Evolutionary conservation across 2,797 vertebrate genomes (phyloP), one percentile per base, ranked within the genome.

Genomic region (Phrynocephalus forsythii): DNA sequence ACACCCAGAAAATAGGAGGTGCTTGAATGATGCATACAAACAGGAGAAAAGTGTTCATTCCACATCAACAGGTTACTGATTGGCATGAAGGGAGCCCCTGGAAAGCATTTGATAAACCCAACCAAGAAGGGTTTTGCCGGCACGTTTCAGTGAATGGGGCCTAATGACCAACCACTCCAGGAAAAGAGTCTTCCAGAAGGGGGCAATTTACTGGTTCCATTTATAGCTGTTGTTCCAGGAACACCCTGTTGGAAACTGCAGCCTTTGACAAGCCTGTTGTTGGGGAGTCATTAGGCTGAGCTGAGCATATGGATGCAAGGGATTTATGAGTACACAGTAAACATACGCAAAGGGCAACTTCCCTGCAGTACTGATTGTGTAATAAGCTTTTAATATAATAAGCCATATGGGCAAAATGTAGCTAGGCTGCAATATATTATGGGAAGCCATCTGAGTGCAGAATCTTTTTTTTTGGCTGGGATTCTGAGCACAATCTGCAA

Each of bases 371-470:
- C 73, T 82, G 71, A 90, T 85, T 30, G 66, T 85, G 66, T 82
- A 90, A 82, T 87, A 87, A 82, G 86, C 78, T 87, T 90, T 90
- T 87, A 77, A 84, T 90, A 87, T 81, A 87, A 87, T 84, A 90
- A 87, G 82, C 89, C 71, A 63, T 84, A 78, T 87, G 86, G 89
- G 87, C 86, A 84, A 71, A 84, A 84, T 66, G 82, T 69, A 87
- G 78, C 44, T 50, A 69, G 20, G 38, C 38, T 52, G 77, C 24
- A 69, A 56, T 81, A 90, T 82, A 71, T 84, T 87, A 63, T 38
- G 78, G 71, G 79, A 68, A 69, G n/a, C 38, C n/a, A 1, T 63
- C 56, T 81, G n/a, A 81, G 38, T 60, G 38, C 44, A 50, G 83
- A 76, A 77, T 30, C 71, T 22, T 33, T 33, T 71, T 90, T 79